These are phyloP conservation scores for Hypotaenidia philippensis DNA, from an alignment of 2,797 vertebrate species.

Conservation along the genomic window DNA sequence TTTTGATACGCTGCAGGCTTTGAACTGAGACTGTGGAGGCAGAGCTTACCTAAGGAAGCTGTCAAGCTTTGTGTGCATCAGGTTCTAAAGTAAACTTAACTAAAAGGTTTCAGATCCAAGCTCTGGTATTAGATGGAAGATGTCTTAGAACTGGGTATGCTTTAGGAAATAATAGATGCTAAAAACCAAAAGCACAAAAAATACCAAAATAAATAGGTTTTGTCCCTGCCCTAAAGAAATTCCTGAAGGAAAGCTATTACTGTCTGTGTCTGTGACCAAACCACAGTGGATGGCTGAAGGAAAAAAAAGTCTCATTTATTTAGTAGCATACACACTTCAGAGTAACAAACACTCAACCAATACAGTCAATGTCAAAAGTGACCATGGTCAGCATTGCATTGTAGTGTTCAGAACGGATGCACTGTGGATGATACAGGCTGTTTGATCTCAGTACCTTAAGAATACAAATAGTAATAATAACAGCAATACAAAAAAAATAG, in stretches of 20 bases:
- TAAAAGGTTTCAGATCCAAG: not conserved
- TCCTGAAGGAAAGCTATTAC: not conserved
- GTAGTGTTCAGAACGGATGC: conserved; percentile 75
- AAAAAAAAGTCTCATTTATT: conserved; percentile 61
- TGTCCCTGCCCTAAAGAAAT: not conserved
- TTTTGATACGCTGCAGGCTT: not conserved
- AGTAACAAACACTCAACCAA: conserved; percentile 69
- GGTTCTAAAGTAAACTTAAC: not conserved
- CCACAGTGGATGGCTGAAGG: not conserved
- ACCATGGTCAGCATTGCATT: conserved; percentile 70
- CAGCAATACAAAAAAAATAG: conserved; percentile 28
- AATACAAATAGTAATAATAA: conserved; percentile 59
- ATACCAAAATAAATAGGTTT: not conserved
- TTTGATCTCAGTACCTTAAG: conserved; percentile 53
- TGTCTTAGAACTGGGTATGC: not conserved
- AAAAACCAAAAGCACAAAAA: not conserved
- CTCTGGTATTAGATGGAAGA: not conserved
- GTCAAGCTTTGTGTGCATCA: not conserved
- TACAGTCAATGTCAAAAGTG: conserved; percentile 70
- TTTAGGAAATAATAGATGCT: not conserved
- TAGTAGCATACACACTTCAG: conserved; percentile 69
- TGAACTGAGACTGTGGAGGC: not conserved
- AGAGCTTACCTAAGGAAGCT: not conserved
- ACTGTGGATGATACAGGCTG: conserved; percentile 51
- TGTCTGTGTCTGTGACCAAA: not conserved